These are phyloP conservation scores for Protomyctophum bolini DNA, from an alignment of 2,113 vertebrate genomes.

Conservation along the genomic window DNA sequence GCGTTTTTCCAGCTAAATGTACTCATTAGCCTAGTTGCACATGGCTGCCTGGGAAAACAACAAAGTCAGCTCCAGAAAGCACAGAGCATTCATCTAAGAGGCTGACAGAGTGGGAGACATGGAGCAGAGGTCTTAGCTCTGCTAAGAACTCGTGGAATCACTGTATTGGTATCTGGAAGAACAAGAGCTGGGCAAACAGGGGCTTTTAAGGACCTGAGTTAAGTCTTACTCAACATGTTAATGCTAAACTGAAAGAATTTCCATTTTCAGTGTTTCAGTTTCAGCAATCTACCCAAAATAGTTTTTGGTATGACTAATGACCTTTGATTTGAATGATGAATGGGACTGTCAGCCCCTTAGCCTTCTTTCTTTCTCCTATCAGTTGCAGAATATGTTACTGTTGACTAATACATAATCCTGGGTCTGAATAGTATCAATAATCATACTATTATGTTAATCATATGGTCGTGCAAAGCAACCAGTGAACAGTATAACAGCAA, in stretches of 20 bases:
- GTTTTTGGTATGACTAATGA: conserved; percentile 15
- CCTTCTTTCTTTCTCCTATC: too few species aligned
- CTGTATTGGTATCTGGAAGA: conserved; percentile 56
- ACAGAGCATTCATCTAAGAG: conserved; percentile 74
- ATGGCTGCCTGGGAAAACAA: conserved; percentile 79
- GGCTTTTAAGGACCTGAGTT: too few species aligned
- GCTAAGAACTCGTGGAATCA: conserved; percentile 43
- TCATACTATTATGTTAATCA: too few species aligned
- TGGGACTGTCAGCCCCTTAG: not conserved
- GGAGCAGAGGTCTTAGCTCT: conserved; percentile 74
- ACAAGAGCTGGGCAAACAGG: conserved; percentile 9
- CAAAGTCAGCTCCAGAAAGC: conserved; percentile 76
- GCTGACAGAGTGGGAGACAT: conserved; percentile 67
- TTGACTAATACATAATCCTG: too few species aligned
- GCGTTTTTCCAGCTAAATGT: conserved; percentile 78
- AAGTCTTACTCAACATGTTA: too few species aligned
- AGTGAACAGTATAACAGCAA: too few species aligned
- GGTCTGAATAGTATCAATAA: too few species aligned
- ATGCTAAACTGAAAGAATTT: conserved; percentile 13
- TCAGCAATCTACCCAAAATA: conserved; percentile 14
- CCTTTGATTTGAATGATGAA: conserved; percentile 15
- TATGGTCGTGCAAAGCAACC: too few species aligned
- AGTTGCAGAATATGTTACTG: too few species aligned
- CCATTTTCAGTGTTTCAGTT: not conserved
- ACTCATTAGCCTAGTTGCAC: conserved; percentile 81